These are phyloP conservation scores for Andinoacara biseriatus DNA, from an alignment of 2,113 vertebrate species.

Conservation along the genomic window DNA sequence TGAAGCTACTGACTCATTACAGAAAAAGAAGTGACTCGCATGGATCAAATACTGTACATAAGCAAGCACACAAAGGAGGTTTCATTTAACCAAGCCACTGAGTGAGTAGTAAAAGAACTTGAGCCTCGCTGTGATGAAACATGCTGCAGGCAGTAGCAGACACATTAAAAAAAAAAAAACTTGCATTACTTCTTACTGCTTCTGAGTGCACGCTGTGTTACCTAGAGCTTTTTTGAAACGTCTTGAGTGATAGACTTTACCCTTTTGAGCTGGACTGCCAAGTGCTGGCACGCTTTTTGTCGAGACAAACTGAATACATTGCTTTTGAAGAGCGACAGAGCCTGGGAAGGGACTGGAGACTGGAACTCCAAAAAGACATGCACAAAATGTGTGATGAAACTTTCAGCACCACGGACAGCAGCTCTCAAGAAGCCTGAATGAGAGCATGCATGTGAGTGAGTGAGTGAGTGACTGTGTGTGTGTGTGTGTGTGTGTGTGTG, in stretches of 20 bases:
- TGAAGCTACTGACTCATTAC: slow-evolving; percentile 43
- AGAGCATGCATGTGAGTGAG: too few relatives aligned
- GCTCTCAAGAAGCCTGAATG: slow-evolving; percentile 28
- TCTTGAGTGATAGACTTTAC: slow-evolving; percentile 65
- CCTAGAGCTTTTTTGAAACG: slow-evolving; percentile 59
- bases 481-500: too few relatives aligned
- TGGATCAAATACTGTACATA: slow-evolving; percentile 61
- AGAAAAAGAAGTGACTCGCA: slow-evolving; percentile 33
- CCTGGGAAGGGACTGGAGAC: slow-evolving; percentile 42
- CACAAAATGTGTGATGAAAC: slow-evolving; percentile 69
- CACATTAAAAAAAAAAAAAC: slow-evolving; percentile 25
- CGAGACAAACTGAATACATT: slow-evolving; percentile 70
- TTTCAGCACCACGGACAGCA: slow-evolving; percentile 82
- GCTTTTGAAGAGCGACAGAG: slow-evolving; percentile 62
- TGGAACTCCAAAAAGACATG: slow-evolving; percentile 51
- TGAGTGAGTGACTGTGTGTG: background rate
- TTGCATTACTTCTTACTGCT: slow-evolving; percentile 61
- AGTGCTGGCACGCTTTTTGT: slow-evolving; percentile 61
- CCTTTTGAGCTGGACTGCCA: slow-evolving; percentile 52
- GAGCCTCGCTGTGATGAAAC: slow-evolving; percentile 65
- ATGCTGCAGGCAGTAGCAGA: slow-evolving; percentile 56
- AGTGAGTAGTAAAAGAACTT: slow-evolving; percentile 50
- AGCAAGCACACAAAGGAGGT: slow-evolving; percentile 56
- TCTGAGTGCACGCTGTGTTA: slow-evolving; percentile 50
- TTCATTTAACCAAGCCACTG: slow-evolving; percentile 59